Evolutionary conservation across 2,888 invertebrate species (phyloP).

Genomic region (Agrotis puta): DNA sequence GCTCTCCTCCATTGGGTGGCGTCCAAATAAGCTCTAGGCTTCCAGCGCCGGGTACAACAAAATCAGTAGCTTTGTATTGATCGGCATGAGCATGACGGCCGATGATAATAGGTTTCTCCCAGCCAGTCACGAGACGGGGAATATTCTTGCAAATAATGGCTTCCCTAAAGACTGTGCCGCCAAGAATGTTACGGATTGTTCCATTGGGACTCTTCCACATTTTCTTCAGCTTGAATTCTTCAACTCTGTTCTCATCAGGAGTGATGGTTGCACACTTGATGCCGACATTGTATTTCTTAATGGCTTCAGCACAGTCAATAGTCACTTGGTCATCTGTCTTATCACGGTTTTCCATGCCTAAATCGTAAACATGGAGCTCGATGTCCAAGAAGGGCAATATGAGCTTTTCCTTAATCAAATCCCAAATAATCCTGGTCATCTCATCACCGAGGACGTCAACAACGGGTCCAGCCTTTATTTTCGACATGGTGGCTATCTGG

Average conservation of each 20-base stretch:
- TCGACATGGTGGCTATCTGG: slow-evolving; percentile 82
- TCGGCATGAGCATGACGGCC: slow-evolving; percentile 99
- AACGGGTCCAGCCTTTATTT: slow-evolving; percentile 95
- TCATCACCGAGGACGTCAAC: slow-evolving; percentile 98
- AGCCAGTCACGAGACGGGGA: slow-evolving; percentile 97
- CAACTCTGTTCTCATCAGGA: slow-evolving; percentile 98
- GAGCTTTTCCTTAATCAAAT: slow-evolving; percentile 98
- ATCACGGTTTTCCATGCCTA: slow-evolving; percentile 98
- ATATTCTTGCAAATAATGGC: slow-evolving; percentile 98
- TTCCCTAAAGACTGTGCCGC: slow-evolving; percentile 96
- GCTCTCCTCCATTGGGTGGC: slow-evolving; percentile 91
- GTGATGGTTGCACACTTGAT: slow-evolving; percentile 99
- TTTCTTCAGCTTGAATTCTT: slow-evolving; percentile 96
- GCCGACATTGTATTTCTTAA: slow-evolving; percentile 99
- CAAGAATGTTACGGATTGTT: slow-evolving; percentile 96
- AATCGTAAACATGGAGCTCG: slow-evolving; percentile 97
- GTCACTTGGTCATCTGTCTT: slow-evolving; percentile 98
- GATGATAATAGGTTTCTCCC: slow-evolving; percentile 99
- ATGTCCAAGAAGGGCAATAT: slow-evolving; percentile 99
- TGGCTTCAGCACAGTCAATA: slow-evolving; percentile 98
- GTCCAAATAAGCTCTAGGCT: slow-evolving; percentile 96
- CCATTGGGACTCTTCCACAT: slow-evolving; percentile 98
- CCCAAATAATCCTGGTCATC: slow-evolving; percentile 99
- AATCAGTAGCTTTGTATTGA: slow-evolving; percentile 99
- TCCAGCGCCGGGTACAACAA: slow-evolving; percentile 97